Base-by-base conservation (phyloP, 2,113 vertebrate species). In the Tichodroma muraria region DNA sequence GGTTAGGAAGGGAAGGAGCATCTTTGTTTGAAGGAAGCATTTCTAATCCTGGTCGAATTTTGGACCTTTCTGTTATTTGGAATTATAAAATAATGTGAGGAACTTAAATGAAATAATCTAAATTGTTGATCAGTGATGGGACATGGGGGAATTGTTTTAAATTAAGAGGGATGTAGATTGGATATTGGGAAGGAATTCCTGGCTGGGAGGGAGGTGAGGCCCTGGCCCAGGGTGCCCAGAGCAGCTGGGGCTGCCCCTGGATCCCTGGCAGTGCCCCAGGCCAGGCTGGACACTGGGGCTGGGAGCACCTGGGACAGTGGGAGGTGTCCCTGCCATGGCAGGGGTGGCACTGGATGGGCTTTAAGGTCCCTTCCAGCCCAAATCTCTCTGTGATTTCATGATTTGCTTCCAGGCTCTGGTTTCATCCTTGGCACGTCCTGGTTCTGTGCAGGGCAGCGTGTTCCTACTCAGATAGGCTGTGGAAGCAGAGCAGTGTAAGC, bases 271-370 rank as follows among this genome's bases (percentile, higher is more conserved):
- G 10, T 83, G 87, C 0, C 71, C 63, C 2, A 23, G 63, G 61
- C n/a, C 70, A 61, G 70, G 70, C 0, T 82, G 78, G 63, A 19
- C 17, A 57, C 0, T 20, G 15, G 52, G 37, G 9, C 1, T 54
- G 2, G 30, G 76, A 45, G 37, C 52, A 40, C 50, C 59, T 66
- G 60, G 77, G 44, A 6, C 2, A 14, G 44, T 38, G 69, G n/a
- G 0, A 75, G 40, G 14, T 69, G 70, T 68, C 61, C 54, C 61
- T 75, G 69, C 38, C 30, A 3, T 52, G 45, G 53, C 9, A 15
- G 38, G 28, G n/a, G 3, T 60, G n/a, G 5, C 0, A 11, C 20
- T 16, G 24, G 28, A 0, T 20, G 47, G 1, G 3, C 0, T 49
- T 42, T 64, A 4, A 7, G 10, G 37, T 42, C 42, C 24, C 5